Conservation (phyloP, 2,888 invertebrate genomes). For the Nymphalis c-album region DNA sequence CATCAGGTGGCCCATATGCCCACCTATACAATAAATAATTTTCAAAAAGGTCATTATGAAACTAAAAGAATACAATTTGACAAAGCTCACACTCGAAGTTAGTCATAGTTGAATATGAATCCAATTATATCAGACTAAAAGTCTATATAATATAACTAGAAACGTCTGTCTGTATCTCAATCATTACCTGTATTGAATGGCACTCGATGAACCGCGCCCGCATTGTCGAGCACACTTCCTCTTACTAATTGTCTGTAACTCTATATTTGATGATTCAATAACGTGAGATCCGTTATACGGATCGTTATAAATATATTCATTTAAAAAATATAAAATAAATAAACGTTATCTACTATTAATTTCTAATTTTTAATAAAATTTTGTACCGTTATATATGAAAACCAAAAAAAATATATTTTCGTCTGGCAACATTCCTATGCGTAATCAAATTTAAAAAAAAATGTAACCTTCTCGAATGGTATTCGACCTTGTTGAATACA, state of each 20-base stretch:
- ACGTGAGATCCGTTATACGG: slow-evolving; percentile 22
- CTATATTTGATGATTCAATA: slow-evolving; percentile 39
- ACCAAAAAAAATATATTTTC: neutral
- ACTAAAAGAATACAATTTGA: no score
- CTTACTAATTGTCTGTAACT: slow-evolving; percentile 46
- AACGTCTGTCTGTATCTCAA: slow-evolving; percentile 15
- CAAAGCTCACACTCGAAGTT: no score
- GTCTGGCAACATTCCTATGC: neutral
- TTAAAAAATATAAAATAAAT: neutral
- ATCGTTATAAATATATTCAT: neutral
- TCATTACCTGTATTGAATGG: slow-evolving; percentile 32
- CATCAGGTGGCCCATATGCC: no score
- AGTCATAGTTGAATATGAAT: neutral
- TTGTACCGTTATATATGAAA: neutral
- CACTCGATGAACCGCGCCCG: slow-evolving; percentile 38
- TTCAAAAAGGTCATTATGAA: no score
- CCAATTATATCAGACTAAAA: slow-evolving; percentile 1
- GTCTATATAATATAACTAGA: neutral
- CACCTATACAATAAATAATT: no score
- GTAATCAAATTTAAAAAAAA: neutral
- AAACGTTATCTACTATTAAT: neutral
- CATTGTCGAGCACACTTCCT: slow-evolving; percentile 43
- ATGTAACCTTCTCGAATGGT: no score
- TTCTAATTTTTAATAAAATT: neutral
- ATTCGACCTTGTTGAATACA: neutral